phyloP scores from a whole-genome alignment of 2,888 invertebrate genomes.

The Mesorhabditis spiculigera region DNA sequence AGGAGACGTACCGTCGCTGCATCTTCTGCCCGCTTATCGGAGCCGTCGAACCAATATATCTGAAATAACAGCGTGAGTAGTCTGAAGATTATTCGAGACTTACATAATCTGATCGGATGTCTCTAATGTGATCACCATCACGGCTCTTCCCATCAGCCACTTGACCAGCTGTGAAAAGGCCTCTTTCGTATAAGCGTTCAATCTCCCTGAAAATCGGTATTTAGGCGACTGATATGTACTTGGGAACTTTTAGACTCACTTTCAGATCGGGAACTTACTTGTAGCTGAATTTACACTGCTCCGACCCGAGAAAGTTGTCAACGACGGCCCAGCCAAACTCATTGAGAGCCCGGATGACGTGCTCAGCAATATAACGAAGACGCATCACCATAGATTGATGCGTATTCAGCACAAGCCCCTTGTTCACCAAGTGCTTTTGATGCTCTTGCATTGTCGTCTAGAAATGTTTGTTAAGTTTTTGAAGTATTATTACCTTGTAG shows the following conservation, averaged over 20 bases:
- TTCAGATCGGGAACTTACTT: slow-evolving; percentile 23
- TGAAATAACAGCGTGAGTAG: slow-evolving; percentile 17
- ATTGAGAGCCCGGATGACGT: slow-evolving; percentile 48
- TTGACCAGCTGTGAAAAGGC: slow-evolving; percentile 48
- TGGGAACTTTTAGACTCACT: background rate
- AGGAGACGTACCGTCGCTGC: slow-evolving; percentile 46
- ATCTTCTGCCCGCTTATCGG: slow-evolving; percentile 36
- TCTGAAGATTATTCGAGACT: background rate
- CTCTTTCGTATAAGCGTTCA: slow-evolving; percentile 42
- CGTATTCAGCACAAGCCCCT: slow-evolving; percentile 22
- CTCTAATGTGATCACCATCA: slow-evolving; percentile 41
- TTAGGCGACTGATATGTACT: background rate
- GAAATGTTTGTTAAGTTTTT: slow-evolving; percentile 7
- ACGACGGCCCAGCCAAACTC: slow-evolving; percentile 56
- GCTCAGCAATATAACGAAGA: slow-evolving; percentile 49
- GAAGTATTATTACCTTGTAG: background rate
- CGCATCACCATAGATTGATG: slow-evolving; percentile 45
- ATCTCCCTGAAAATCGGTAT: slow-evolving; percentile 41
- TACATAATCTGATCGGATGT: slow-evolving; percentile 51
- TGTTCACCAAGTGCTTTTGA: slow-evolving; percentile 25
- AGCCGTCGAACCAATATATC: slow-evolving; percentile 56
- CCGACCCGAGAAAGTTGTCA: slow-evolving; percentile 53
- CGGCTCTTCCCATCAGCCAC: slow-evolving; percentile 41
- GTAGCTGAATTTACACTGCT: slow-evolving; percentile 40
- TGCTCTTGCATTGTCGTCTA: slow-evolving; percentile 42